Percentiles rank a stretch among this genome's conserved stretches.
These are phyloP conservation scores for Petrocephalus schoutedeni DNA, from an alignment of 2,797 vertebrate genomes.

Conservation along the genomic window DNA sequence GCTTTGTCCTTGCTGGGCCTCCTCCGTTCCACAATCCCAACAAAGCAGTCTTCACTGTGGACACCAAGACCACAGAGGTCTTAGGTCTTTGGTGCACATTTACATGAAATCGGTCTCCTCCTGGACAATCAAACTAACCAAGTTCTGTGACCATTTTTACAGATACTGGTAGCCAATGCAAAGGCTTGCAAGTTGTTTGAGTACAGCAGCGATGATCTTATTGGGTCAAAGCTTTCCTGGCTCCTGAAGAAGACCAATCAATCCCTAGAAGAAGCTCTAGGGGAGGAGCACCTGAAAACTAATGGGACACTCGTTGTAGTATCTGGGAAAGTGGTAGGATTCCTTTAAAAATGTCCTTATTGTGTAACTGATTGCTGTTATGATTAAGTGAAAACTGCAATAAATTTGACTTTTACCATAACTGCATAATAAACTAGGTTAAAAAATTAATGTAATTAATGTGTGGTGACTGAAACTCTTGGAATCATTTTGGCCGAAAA, in stretches of 20 bases:
- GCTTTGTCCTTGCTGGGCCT: conserved; percentile 41
- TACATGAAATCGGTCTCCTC: background rate
- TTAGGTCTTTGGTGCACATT: background rate
- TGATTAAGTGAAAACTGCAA: background rate
- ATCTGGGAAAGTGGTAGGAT: conserved; percentile 82
- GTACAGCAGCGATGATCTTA: conserved; percentile 65
- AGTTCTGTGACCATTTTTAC: background rate
- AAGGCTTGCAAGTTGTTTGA: conserved; percentile 78
- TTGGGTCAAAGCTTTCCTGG: conserved; percentile 68
- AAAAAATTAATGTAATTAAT: background rate
- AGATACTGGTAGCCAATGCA: conserved; percentile 83
- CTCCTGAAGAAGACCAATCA: conserved; percentile 70
- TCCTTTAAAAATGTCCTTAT: background rate
- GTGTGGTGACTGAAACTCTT: background rate
- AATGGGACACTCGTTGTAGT: conserved; percentile 58
- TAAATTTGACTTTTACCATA: background rate
- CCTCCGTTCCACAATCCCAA: conserved; percentile 60
- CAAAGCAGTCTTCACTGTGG: conserved; percentile 72
- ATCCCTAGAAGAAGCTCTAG: conserved; percentile 61
- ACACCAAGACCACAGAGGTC: conserved; percentile 70
- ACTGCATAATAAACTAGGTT: background rate
- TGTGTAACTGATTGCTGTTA: background rate
- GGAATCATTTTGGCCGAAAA: background rate
- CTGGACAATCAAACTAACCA: background rate
- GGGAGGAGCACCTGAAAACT: conserved; percentile 60